A percentile compares a stretch with the other conserved stretches of the same genome.
phyloP scores from a whole-genome alignment of 1,140 invertebrate species.

The Euwallacea fornicatus region DNA sequence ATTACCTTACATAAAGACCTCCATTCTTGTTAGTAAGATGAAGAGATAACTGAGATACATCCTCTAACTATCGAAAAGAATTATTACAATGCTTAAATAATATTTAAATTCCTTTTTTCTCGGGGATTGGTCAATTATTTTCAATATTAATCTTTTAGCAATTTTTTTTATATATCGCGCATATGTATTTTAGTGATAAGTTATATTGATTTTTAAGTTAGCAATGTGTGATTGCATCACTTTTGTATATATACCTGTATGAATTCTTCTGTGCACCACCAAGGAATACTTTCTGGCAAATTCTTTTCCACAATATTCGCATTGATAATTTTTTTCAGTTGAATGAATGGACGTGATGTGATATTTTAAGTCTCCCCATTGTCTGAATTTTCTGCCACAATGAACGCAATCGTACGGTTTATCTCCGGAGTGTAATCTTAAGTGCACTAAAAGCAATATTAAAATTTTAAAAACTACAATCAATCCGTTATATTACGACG shows the following conservation, averaged over 20 bases:
- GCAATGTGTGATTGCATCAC: neutral
- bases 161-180: no score
- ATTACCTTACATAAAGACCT: no score
- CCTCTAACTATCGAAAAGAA: no score
- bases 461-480: no score
- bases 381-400: conserved; percentile 76
- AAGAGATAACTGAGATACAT: no score
- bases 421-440: conserved; percentile 62
- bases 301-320: conserved; percentile 88
- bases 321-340: conserved; percentile 77
- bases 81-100: no score
- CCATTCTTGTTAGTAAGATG: no score
- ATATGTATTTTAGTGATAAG: no score
- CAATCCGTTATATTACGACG: no score
- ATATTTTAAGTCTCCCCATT: conserved; percentile 88
- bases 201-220: conserved; percentile 4
- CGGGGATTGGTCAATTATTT: no score
- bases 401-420: conserved; percentile 80
- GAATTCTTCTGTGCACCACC: conserved; percentile 87
- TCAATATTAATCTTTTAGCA: no score
- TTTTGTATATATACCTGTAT: conserved; percentile 62
- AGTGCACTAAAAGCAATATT: conserved; percentile 49
- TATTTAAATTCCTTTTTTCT: no score
- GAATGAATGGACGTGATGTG: conserved; percentile 87
- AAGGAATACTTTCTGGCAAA: conserved; percentile 91